Evolutionary conservation across 1,140 invertebrate species (phyloP), one percentile per base, ranked within the genome.

Genomic region (Drosophila yakuba): DNA sequence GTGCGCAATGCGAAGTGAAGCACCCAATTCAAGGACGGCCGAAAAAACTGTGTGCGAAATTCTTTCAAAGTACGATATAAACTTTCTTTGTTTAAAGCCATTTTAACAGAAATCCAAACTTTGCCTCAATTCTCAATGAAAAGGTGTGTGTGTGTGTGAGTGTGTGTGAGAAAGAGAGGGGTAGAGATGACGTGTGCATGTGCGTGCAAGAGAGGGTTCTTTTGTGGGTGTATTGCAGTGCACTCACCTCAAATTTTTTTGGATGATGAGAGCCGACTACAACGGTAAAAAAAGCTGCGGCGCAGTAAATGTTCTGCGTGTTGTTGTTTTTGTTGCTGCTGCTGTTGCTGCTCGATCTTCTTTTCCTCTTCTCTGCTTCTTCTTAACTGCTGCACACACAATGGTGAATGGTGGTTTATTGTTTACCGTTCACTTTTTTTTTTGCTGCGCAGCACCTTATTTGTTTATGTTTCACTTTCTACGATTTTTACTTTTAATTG

Each of bases 211-310:
- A 45, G 44, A 68, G 28, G 57, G 36, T 39, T 28, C 44, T 7
- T 43, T 39, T 55, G 28, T 63, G 68, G 12, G 23, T 63, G 52
- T 77, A 41, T 60, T 44, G 68, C 66, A 73, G 84, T 84, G 78
- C 85, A 89, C 84, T 89, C 84, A 89, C 85, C 54, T 78, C 63
- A 66, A 72, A 54, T 67, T 76, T 17, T 66, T 80, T 66, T 52
- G 73, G 54, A 52, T 43, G 59, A 23, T 48, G 43, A n/a, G 35
- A 28, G 15, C 43, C 20, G 59, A 80, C 71, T 86, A 59, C 62
- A 82, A 88, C 78, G 83, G 79, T 77, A 82, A 86, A 79, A 17
- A 79, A 68, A 64, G 69, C 67, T 86, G 83, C 83, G 83, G 56
- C 83, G 83, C 84, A 86, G 83, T 86, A 82, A 72, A 84, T 60